Percentiles rank a stretch among this genome's conserved stretches.
These are phyloP conservation scores for Poecilia velifera DNA, from an alignment of 2,797 vertebrate genomes.

Conservation along the genomic window DNA sequence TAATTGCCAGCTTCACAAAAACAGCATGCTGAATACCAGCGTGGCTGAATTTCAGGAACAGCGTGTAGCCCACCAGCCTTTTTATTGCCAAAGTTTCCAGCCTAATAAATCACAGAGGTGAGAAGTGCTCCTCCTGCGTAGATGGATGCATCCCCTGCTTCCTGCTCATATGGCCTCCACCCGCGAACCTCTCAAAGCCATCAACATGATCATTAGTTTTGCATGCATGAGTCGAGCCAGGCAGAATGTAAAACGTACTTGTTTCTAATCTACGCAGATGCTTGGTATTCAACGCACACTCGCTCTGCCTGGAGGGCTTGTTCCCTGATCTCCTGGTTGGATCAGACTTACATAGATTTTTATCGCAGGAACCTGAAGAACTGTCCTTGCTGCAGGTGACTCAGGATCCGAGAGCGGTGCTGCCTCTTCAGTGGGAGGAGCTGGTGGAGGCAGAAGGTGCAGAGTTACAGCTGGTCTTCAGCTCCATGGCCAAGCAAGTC, in stretches of 20 bases:
- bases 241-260: constrained; percentile 15
- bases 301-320: constrained; percentile 26
- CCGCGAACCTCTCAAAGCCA: constrained; percentile 47
- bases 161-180: constrained; percentile 52
- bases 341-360: constrained; percentile 33
- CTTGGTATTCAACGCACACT: constrained; percentile 46
- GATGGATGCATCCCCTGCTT: constrained; percentile 50
- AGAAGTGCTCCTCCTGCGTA: constrained; percentile 50
- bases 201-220: constrained; percentile 63
- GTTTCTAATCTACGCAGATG: constrained; percentile 7
- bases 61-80: constrained; percentile 45
- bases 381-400: constrained; percentile 82
- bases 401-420: constrained; percentile 84
- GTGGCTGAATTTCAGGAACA: constrained; percentile 60
- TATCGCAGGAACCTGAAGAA: constrained; percentile 28
- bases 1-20: constrained; percentile 65
- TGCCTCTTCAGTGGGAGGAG: constrained; percentile 85
- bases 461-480: constrained; percentile 81
- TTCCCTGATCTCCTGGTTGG: constrained; percentile 36
- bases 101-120: constrained; percentile 69
- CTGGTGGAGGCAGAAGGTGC: constrained; percentile 72
- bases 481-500: constrained; percentile 82
- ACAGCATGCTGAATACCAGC: constrained; percentile 63
- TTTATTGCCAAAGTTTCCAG: constrained; percentile 55
- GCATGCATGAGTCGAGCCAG: constrained; percentile 40